Evolutionary conservation across 1,140 invertebrate genomes (phyloP).

Genomic region (Epicauta chinensis): DNA sequence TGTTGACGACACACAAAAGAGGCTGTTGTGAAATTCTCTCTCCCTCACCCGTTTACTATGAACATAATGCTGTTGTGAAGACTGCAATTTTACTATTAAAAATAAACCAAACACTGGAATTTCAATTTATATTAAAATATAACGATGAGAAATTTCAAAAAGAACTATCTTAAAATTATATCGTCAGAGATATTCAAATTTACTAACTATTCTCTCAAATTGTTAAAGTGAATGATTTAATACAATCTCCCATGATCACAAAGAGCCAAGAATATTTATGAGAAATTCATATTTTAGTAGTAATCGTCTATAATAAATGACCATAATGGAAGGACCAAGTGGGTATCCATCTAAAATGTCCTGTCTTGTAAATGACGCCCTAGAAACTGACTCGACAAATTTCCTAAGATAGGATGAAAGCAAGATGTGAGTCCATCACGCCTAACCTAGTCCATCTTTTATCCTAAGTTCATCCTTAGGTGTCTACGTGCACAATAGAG

Average conservation of each 20-base stretch:
- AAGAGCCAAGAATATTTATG: too few species aligned
- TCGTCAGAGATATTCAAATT: too few species aligned
- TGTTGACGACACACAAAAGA: conserved; percentile 20
- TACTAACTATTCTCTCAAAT: too few species aligned
- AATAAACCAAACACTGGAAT: background rate
- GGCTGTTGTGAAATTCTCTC: conserved; percentile 21
- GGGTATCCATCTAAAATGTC: conserved; percentile 7
- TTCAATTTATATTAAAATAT: conserved; percentile 16
- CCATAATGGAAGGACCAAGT: background rate
- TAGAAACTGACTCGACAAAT: conserved; percentile 13
- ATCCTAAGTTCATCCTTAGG: conserved; percentile 11
- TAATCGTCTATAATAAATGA: too few species aligned
- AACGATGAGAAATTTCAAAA: too few species aligned
- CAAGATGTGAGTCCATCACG: conserved; percentile 12
- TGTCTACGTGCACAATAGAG: conserved; percentile 3
- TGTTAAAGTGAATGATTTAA: too few species aligned
- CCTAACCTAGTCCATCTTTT: conserved; percentile 13
- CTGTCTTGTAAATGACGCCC: conserved; percentile 10
- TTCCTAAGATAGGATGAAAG: conserved; percentile 5
- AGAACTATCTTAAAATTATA: too few species aligned
- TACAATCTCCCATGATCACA: too few species aligned
- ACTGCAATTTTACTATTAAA: conserved; percentile 15
- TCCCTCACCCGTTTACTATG: conserved; percentile 11
- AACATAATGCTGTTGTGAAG: conserved; percentile 11
- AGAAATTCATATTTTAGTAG: too few species aligned